Evolutionary conservation across 2,888 invertebrate genomes (phyloP).

Genomic region (Andrena bucephala): DNA sequence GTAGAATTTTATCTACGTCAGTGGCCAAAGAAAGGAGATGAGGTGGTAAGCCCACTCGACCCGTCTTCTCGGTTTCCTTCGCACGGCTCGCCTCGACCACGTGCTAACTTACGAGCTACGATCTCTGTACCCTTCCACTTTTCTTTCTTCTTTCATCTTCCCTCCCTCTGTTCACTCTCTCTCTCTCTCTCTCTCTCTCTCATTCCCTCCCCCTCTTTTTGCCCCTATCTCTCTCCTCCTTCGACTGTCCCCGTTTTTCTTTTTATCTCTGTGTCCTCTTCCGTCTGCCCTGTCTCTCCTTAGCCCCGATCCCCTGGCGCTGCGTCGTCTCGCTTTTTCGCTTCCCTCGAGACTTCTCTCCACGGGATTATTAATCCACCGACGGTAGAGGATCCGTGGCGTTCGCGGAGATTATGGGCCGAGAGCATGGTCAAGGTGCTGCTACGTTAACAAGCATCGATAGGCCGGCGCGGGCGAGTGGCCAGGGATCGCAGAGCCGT

Average conservation of each 20-base stretch:
- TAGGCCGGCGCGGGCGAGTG: conserved; percentile 35
- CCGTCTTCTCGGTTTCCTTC: conserved; percentile 75
- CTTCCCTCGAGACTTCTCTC: conserved; percentile 56
- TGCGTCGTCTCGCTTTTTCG: conserved; percentile 64
- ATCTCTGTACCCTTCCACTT: conserved; percentile 76
- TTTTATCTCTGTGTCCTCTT: conserved; percentile 50
- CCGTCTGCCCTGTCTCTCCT: conserved; percentile 61
- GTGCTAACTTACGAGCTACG: conserved; percentile 84
- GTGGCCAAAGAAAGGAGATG: conserved; percentile 71
- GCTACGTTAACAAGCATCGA: conserved; percentile 72
- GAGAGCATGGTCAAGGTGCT: conserved; percentile 69
- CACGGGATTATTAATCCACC: conserved; percentile 72
- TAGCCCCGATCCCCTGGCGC: conserved; percentile 21
- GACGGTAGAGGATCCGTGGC: conserved; percentile 67
- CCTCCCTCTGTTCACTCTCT: conserved; percentile 15
- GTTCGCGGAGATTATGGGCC: conserved; percentile 69
- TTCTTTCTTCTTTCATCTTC: conserved; percentile 64
- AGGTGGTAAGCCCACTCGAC: conserved; percentile 75
- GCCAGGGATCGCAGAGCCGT: conserved; percentile 47
- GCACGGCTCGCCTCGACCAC: conserved; percentile 79
- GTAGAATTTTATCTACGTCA: conserved; percentile 74
- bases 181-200: conserved; percentile 1
- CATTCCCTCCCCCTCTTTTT: conserved; percentile 32
- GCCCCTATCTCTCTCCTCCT: conserved; percentile 29
- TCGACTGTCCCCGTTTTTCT: conserved; percentile 12